Base-by-base conservation (phyloP, 2,888 invertebrate genomes). In the Drosophila borealis region DNA sequence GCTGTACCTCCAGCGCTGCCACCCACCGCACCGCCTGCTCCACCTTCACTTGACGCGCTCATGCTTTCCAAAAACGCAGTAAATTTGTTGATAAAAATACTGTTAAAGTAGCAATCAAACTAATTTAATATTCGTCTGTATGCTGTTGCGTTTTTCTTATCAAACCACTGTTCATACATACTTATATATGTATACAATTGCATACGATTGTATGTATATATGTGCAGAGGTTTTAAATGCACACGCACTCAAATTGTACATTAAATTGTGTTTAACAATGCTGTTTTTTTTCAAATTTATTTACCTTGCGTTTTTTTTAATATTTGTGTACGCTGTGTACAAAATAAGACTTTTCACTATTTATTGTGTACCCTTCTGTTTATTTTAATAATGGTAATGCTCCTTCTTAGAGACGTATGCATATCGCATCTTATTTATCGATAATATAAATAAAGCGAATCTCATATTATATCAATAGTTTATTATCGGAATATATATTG, bases 31-130 rank as follows among this genome's bases (percentile, higher is more conserved):
- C 88, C 81, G 17, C 81, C 88, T 37, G 80, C 79, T 51, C 84
- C 89, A 17, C 82, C 81, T 53, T 90, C 90, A 71, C 81, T 80
- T 37, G 83, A 69, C 36, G 89, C 84, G 76, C 85, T 90, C 91
- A 90, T 90, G 68, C 69, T 86, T 69, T 81, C 77, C 69, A 89
- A 67, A 75, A 84, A 87, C 65, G 81, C 82, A 70, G 81, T 82
- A 73, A 78, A 81, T 70, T 80, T 81, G 66, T 81, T 81, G 70
- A 79, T 76, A 60, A 78, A 86, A 89, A 83, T 85, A 69, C 88
- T 85, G 78, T 14, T 73, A 79, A 62, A 21, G 17, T 11, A 21
- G 3, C 4, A 41, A 39, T 41, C 11, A 25, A 55, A 39, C 17
- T 46, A 44, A 57, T 50, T 19, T 44, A 19, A 56, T 39, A n/a